Evolutionary conservation across 2,888 invertebrate species (phyloP).

Genomic region (Tenodera sinensis): DNA sequence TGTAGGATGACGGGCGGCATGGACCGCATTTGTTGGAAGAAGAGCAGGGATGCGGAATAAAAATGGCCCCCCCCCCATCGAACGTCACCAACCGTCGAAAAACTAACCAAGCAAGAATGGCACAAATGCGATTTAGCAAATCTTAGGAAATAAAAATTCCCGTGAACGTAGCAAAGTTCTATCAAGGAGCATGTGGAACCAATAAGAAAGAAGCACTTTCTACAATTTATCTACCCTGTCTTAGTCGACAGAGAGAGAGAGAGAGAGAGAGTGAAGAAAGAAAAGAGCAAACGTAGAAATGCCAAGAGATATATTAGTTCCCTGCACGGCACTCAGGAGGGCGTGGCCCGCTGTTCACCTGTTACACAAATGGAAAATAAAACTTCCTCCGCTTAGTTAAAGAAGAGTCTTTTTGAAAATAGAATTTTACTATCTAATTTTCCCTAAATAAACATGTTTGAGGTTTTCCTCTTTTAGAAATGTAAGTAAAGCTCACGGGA

Average conservation of each 20-base stretch:
- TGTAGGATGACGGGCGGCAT: neutral
- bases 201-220: too few species aligned
- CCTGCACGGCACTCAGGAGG: neutral
- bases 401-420: neutral
- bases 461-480: too few species aligned
- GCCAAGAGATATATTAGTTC: neutral
- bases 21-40: neutral
- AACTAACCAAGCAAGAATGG: neutral
- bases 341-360: neutral
- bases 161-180: neutral
- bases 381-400: neutral
- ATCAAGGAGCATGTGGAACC: neutral
- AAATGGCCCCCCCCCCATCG: neutral
- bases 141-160: neutral
- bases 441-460: too few species aligned
- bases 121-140: neutral
- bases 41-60: neutral
- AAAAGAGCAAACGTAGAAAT: neutral
- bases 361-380: neutral
- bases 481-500: too few species aligned
- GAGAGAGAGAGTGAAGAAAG: neutral
- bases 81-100: neutral
- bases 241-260: neutral
- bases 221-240: neutral
- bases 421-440: neutral